Percentiles rank a stretch among this genome's conserved stretches.
These are phyloP conservation scores for Chironomus tepperi DNA, from an alignment of 1,140 invertebrate genomes.

Conservation along the genomic window DNA sequence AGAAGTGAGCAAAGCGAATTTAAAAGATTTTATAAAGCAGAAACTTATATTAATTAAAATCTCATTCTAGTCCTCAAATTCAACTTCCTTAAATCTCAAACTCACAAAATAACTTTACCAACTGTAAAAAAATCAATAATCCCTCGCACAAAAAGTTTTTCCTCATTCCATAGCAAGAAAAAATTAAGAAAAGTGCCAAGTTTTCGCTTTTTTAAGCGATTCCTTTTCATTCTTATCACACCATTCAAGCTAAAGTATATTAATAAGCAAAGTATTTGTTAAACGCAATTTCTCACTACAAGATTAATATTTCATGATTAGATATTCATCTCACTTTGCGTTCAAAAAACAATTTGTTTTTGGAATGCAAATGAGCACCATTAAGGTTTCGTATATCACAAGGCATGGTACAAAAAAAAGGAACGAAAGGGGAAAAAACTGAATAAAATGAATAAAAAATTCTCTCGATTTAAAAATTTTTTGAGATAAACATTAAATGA, in stretches of 20 bases:
- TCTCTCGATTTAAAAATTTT: too few relatives aligned
- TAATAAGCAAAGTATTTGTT: background rate
- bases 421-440: too few relatives aligned
- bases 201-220: background rate
- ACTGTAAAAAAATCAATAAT: background rate
- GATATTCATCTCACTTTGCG: conserved; percentile 20
- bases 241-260: background rate
- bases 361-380: conserved; percentile 19
- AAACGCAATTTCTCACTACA: conserved; percentile 21
- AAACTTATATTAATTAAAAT: too few relatives aligned
- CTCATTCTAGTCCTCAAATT: too few relatives aligned
- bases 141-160: background rate
- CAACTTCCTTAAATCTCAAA: too few relatives aligned
- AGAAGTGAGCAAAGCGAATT: too few relatives aligned
- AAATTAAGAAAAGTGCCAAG: background rate
- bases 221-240: background rate
- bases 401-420: background rate
- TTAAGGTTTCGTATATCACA: conserved; percentile 18
- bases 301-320: conserved; percentile 19
- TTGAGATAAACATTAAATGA: too few relatives aligned
- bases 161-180: background rate
- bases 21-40: too few relatives aligned
- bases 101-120: too few relatives aligned
- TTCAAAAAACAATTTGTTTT: conserved; percentile 22
- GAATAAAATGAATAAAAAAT: too few relatives aligned